These are phyloP conservation scores for Sebastes minor DNA, from an alignment of 2,797 vertebrate species.

Conservation along the genomic window DNA sequence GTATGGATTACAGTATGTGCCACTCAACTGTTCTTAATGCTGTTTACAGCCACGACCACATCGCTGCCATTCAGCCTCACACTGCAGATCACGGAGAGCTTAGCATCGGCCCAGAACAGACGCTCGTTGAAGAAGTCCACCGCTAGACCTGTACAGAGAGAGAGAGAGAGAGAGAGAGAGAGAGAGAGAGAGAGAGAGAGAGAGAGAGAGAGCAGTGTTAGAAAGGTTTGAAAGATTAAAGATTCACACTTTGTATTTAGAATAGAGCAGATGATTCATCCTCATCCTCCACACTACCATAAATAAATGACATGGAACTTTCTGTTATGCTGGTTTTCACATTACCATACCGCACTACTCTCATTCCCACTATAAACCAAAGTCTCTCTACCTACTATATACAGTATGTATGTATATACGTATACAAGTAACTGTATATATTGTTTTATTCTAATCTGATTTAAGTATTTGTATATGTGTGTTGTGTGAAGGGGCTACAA, in stretches of 20 bases:
- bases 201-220: background rate
- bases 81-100: conserved; percentile 93
- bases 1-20: background rate
- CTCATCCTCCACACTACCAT: background rate
- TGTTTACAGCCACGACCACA: conserved; percentile 88
- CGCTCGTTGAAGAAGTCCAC: conserved; percentile 97
- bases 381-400: background rate
- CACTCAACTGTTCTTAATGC: conserved; percentile 89
- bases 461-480: background rate
- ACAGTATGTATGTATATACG: background rate
- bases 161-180: background rate
- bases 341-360: background rate
- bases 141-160: conserved; percentile 85
- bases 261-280: background rate
- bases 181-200: background rate
- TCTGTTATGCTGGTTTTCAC: background rate
- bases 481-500: background rate
- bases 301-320: background rate
- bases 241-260: background rate
- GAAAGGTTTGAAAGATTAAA: background rate
- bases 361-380: background rate
- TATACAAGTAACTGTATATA: background rate
- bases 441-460: background rate
- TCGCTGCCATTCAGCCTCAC: conserved; percentile 93
- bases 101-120: conserved; percentile 96